Percentiles rank a stretch among this genome's conserved stretches.
These are phyloP conservation scores for Stramonita haemastoma DNA, from an alignment of 2,888 invertebrate species.

Conservation along the genomic window DNA sequence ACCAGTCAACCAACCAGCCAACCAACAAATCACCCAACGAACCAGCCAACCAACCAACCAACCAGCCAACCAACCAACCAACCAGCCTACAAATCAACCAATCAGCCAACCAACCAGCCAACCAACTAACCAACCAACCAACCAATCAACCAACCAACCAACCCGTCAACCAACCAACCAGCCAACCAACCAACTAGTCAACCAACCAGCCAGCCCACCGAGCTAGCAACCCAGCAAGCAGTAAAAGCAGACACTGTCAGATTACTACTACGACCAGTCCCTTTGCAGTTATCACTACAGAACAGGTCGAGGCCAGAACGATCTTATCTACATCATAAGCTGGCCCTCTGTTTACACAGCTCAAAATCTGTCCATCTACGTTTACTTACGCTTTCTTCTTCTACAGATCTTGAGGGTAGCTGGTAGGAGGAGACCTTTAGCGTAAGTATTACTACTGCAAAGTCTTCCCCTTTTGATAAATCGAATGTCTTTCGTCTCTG, in stretches of 20 bases:
- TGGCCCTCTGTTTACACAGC: not conserved
- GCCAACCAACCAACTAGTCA: slow-evolving; percentile 1
- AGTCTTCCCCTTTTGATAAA: too few species aligned
- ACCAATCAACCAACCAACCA: not conserved
- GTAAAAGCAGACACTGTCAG: not conserved
- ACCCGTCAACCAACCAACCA: not conserved
- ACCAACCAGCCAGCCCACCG: too few species aligned
- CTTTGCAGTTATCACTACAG: too few species aligned
- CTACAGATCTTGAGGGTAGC: too few species aligned
- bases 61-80: not conserved
- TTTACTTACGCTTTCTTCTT: too few species aligned
- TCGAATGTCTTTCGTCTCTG: too few species aligned
- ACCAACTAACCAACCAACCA: not conserved
- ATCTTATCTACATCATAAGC: not conserved
- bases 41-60: not conserved
- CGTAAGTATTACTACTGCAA: too few species aligned
- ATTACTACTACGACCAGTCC: not conserved
- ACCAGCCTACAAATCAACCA: not conserved
- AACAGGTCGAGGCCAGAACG: too few species aligned
- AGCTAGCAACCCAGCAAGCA: not conserved
- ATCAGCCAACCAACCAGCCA: not conserved
- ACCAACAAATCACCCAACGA: too few species aligned
- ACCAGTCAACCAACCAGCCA: not conserved
- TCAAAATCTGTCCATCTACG: not conserved
- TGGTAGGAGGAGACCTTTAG: too few species aligned